Base-by-base conservation (phyloP, 2,888 invertebrate species). In the Synergus itoensis region DNA sequence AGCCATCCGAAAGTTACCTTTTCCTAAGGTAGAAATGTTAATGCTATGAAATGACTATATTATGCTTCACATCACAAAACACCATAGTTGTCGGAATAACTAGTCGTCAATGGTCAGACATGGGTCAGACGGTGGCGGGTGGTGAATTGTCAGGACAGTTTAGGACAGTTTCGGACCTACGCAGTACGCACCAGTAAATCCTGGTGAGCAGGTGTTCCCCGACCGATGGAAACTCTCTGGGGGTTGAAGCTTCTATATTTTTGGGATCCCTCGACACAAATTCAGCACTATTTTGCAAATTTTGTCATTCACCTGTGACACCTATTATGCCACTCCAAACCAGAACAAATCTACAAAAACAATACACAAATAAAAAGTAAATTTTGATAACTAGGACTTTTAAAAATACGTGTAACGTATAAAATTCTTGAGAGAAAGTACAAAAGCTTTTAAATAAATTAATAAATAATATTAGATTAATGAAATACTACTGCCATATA, bases 61-160 rank as follows among this genome's bases (percentile, higher is more conserved):
- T 87, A 84, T 84, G 84, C 82, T 77, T 79, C 82, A 80, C 83
- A 84, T 84, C 79, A 85, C 78, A 85, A 83, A 85, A 85, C 87
- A 85, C 84, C 82, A 67, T 83, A 81, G 80, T 53, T 1, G 9
- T 9, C 9, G 14, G 16, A 48, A n/a, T n/a, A 65, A 81, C 82
- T 81, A 78, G 83, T 83, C 86, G 87, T 89, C 89, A 89, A 89
- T 89, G 88, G 89, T 87, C 88, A 89, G 82, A 81, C 89, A 89
- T 89, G 89, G 88, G 89, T 87, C 88, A 89, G 82, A 81, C 84
- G 85, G 85, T 89, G 87, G 87, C 88, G 88, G 89, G 89, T 89
- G 89, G 87, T 84, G 84, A 82, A 89, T 89, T 89, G 88, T 88
- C 84, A 87, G 84, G 86, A 82, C 85, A 88, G 86, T 87, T 89